Percentiles rank a stretch among this genome's conserved stretches.
These are phyloP conservation scores for Acheta domesticus DNA, from an alignment of 2,888 invertebrate genomes.

Conservation along the genomic window DNA sequence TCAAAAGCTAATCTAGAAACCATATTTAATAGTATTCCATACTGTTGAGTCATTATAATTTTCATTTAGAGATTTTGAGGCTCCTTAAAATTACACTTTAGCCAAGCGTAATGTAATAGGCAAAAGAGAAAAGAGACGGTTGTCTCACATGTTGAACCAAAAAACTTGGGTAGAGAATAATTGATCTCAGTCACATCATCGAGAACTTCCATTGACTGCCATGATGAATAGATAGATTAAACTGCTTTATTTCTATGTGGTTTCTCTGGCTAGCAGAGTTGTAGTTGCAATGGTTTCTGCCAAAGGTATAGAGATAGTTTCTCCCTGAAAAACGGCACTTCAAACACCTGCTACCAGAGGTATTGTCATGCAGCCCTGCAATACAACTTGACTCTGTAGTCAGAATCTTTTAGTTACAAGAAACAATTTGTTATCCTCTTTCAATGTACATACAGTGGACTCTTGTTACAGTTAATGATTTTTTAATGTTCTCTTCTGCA, in stretches of 20 bases:
- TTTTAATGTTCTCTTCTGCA: not conserved
- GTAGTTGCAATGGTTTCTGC: not conserved
- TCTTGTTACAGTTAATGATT: not conserved
- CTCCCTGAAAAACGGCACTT: too few species aligned
- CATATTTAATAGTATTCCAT: not conserved
- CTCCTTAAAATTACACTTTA: not conserved
- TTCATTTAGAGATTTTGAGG: not conserved
- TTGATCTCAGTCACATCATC: constrained; percentile 1
- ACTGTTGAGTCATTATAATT: not conserved
- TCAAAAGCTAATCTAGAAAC: not conserved
- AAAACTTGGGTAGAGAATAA: not conserved
- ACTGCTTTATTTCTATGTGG: not conserved
- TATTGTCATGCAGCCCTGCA: too few species aligned
- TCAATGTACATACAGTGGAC: not conserved
- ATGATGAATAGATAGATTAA: not conserved
- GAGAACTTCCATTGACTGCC: constrained; percentile 18
- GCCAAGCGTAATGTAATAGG: not conserved
- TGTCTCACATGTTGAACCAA: not conserved
- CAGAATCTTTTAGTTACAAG: too few species aligned
- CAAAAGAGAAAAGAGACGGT: not conserved
- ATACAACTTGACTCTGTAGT: too few species aligned
- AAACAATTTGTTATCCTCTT: not conserved
- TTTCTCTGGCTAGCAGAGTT: not conserved
- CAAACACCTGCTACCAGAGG: too few species aligned
- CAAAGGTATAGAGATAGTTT: too few species aligned